phyloP scores from a whole-genome alignment of 2,797 vertebrate genomes.

The Tympanoctomys barrerae region DNA sequence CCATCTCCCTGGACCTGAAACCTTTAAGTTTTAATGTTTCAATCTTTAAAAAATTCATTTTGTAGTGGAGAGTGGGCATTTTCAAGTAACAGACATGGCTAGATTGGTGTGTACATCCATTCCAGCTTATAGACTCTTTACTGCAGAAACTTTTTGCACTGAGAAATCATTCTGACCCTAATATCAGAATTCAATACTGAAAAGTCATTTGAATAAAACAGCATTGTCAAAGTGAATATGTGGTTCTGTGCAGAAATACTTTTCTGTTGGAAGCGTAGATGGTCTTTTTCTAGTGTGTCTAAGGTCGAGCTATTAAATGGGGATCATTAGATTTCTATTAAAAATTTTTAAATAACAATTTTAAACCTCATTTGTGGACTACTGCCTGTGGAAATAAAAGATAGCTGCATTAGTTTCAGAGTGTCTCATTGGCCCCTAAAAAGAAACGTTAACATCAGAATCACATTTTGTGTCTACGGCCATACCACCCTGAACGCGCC shows the following conservation, averaged over 20 bases:
- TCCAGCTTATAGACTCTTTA: neutral
- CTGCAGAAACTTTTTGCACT: neutral
- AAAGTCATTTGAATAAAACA: slow-evolving; percentile 8
- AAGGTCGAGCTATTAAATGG: neutral
- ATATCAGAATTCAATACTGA: neutral
- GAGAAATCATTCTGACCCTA: neutral
- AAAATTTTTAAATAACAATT: slow-evolving; percentile 56
- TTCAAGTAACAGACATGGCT: neutral
- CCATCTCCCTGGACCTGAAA: no score
- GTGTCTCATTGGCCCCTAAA: slow-evolving; percentile 29
- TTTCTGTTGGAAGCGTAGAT: neutral
- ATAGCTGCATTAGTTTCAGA: slow-evolving; percentile 52
- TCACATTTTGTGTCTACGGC: neutral
- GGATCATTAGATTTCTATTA: neutral
- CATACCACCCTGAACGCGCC: no score
- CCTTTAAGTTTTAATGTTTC: neutral
- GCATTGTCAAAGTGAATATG: neutral
- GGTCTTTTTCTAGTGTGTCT: neutral
- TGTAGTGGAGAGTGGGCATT: neutral
- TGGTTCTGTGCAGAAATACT: neutral
- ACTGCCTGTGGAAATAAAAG: slow-evolving; percentile 48
- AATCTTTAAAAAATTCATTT: neutral
- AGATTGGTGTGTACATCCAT: neutral
- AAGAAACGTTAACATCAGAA: slow-evolving; percentile 11
- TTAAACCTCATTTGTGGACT: slow-evolving; percentile 53